A percentile compares a stretch with the other conserved stretches of the same genome.
phyloP scores from a whole-genome alignment of 2,888 invertebrate species.

The Clusia tigrina region DNA sequence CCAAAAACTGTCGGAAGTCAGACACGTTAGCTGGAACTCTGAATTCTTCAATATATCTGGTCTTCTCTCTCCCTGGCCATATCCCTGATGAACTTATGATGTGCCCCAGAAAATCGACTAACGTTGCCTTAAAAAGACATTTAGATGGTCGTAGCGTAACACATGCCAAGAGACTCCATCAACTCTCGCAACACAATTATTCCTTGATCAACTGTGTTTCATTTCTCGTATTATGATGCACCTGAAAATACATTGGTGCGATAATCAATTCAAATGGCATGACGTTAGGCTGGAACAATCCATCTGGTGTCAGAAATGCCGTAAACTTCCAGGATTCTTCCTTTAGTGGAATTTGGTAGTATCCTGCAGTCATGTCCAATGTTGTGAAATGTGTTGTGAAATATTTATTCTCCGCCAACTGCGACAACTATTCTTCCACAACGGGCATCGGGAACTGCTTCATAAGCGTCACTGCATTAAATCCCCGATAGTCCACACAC shows the following conservation, averaged over 20 bases:
- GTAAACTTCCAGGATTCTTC: slow-evolving; percentile 44
- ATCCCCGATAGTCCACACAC: slow-evolving; percentile 24
- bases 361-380: slow-evolving; percentile 47
- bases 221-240: too few relatives aligned
- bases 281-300: slow-evolving; percentile 45
- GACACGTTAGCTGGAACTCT: slow-evolving; percentile 22
- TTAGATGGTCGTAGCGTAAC: slow-evolving; percentile 29
- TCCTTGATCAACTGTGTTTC: slow-evolving; percentile 12
- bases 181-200: slow-evolving; percentile 7
- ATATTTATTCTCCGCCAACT: slow-evolving; percentile 38
- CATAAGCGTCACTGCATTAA: slow-evolving; percentile 27
- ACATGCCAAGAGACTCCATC: slow-evolving; percentile 19
- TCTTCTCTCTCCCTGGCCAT: slow-evolving; percentile 21
- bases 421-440: slow-evolving; percentile 24
- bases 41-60: slow-evolving; percentile 26
- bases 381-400: slow-evolving; percentile 47
- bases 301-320: slow-evolving; percentile 49
- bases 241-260: slow-evolving; percentile 50
- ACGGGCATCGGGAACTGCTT: slow-evolving; percentile 28
- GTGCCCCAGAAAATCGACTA: slow-evolving; percentile 26
- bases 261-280: slow-evolving; percentile 56
- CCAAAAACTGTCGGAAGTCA: slow-evolving; percentile 27
- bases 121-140: slow-evolving; percentile 19
- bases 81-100: slow-evolving; percentile 16
- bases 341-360: slow-evolving; percentile 39